phyloP scores from a whole-genome alignment of 2,113 vertebrate species.

The Corythaixoides concolor region DNA sequence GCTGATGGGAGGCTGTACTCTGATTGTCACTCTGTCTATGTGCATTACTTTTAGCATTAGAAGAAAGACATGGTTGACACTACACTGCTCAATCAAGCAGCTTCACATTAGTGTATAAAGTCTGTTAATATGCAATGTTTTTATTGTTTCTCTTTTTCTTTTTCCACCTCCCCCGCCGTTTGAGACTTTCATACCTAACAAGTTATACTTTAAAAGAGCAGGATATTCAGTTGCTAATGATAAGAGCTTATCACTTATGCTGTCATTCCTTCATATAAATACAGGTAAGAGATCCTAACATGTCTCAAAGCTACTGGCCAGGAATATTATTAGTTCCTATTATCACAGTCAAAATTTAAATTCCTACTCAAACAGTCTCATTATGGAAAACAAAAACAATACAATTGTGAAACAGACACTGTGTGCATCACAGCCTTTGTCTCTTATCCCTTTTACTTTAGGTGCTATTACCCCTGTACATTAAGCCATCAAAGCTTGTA shows the following conservation, averaged over 20 bases:
- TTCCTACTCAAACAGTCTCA: background rate
- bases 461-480: background rate
- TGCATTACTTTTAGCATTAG: conserved; percentile 80
- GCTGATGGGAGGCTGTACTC: conserved; percentile 80
- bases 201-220: conserved; percentile 18
- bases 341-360: background rate
- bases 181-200: background rate
- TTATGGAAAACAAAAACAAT: background rate
- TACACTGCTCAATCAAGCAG: conserved; percentile 69
- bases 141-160: conserved; percentile 55
- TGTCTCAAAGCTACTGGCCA: background rate
- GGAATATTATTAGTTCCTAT: background rate
- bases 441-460: background rate
- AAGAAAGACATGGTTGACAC: conserved; percentile 75
- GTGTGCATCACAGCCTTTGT: background rate
- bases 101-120: conserved; percentile 51
- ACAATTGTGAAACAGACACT: background rate
- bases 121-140: conserved; percentile 65
- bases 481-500: background rate
- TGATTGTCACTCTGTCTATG: conserved; percentile 85
- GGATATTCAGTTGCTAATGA: background rate
- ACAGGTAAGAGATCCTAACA: background rate
- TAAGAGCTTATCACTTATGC: background rate
- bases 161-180: background rate
- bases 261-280: background rate